These are phyloP conservation scores for Danaus melanippus DNA, from an alignment of 1,140 invertebrate genomes.

Conservation along the genomic window DNA sequence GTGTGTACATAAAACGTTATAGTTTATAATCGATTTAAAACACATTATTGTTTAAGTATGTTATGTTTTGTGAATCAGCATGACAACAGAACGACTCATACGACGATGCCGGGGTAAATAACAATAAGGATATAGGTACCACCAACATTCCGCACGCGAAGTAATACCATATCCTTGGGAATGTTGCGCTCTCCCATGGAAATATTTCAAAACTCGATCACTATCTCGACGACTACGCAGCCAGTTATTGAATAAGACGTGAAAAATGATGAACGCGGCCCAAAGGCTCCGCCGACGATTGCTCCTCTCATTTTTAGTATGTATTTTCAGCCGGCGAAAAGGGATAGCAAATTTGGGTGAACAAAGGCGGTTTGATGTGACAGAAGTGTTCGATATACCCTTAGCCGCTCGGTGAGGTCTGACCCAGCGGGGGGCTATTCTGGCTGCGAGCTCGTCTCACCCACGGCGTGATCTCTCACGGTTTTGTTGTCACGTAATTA, in stretches of 20 bases:
- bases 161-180: conserved; percentile 71
- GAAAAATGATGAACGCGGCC: conserved; percentile 64
- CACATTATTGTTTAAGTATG: too few species aligned
- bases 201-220: conserved; percentile 68
- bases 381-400: conserved; percentile 43
- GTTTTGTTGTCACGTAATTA: conserved; percentile 66
- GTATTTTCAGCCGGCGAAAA: conserved; percentile 39
- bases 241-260: conserved; percentile 69
- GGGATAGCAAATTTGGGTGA: conserved; percentile 55
- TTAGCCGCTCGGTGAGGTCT: conserved; percentile 49
- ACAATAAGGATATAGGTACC: conserved; percentile 39
- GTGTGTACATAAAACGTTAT: too few species aligned
- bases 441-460: conserved; percentile 32
- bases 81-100: conserved; percentile 18
- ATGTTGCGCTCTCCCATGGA: conserved; percentile 62
- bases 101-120: conserved; percentile 17
- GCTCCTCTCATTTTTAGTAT: conserved; percentile 39
- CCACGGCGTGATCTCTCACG: conserved; percentile 56
- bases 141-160: conserved; percentile 64
- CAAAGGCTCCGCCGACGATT: conserved; percentile 60
- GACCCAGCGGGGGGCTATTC: conserved; percentile 47
- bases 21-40: too few species aligned
- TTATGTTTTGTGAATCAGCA: conserved; percentile 1
- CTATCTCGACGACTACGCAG: conserved; percentile 62
- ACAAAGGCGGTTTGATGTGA: conserved; percentile 63